Evolutionary conservation across 1,140 invertebrate species (phyloP).

Genomic region (Protaetia brevitarsis): DNA sequence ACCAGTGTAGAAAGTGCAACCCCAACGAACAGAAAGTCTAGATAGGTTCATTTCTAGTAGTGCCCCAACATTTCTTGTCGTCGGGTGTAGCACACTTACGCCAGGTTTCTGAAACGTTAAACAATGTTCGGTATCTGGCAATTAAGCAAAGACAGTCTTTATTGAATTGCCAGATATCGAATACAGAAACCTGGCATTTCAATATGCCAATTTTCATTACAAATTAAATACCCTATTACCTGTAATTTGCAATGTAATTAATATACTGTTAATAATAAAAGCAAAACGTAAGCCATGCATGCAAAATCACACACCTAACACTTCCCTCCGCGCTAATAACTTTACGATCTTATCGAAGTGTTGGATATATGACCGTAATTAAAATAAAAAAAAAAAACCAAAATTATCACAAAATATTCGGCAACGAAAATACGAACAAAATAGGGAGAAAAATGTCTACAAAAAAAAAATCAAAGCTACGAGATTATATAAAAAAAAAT

Average conservation of each 20-base stretch:
- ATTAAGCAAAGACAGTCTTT: too few relatives aligned
- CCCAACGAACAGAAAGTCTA: too few relatives aligned
- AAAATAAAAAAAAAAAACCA: background rate
- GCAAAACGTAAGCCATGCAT: constrained; percentile 20
- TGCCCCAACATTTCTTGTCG: too few relatives aligned
- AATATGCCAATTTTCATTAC: background rate
- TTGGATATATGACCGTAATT: constrained; percentile 5
- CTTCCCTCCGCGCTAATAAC: background rate
- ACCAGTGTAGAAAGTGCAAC: too few relatives aligned
- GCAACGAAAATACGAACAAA: constrained; percentile 11
- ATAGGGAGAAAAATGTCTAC: constrained; percentile 3
- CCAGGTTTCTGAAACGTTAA: too few relatives aligned
- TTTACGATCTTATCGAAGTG: background rate
- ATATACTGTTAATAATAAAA: constrained; percentile 16
- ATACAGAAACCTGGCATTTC: background rate
- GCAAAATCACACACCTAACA: constrained; percentile 17
- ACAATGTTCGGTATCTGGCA: too few relatives aligned
- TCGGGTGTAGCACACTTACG: too few relatives aligned
- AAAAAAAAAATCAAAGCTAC: background rate
- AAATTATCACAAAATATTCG: constrained; percentile 2
- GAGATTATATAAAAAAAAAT: background rate
- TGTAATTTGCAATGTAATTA: constrained; percentile 18
- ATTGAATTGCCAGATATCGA: too few relatives aligned
- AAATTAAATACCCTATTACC: background rate
- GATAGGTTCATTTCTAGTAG: too few relatives aligned